Base-by-base conservation (phyloP, 1,140 invertebrate species). In the Trachymyrmex cornetzi region DNA sequence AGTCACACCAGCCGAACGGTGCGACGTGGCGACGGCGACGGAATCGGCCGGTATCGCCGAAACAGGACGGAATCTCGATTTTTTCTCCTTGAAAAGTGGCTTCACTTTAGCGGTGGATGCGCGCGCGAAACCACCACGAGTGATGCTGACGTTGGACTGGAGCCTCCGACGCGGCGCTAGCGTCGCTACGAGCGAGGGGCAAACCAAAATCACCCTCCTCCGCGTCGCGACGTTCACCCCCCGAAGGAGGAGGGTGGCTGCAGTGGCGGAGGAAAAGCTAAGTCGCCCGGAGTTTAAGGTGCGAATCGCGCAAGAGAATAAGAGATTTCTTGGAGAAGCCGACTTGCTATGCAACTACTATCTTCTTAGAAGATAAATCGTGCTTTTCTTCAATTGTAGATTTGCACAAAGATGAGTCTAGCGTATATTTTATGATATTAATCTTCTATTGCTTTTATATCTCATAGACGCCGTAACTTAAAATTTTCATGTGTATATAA, bases 61-160 rank as follows among this genome's bases (percentile, higher is more conserved):
- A 22, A 55, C 30, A 16, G 79, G 79, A 89, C 85, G 88, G 88
- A 89, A 82, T 90, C 64, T 71, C 53, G 48, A 75, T 66, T 77
- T 74, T 67, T 59, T 44, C 34, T 27, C 1, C 79, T 90, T 44
- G 81, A 59, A 90, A 88, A 85, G 63, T 66, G 53, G 27, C 85
- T 69, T 61, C 80, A 90, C 80, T 59, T 88, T 82, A 71, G 77
- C 88, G 81, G 85, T 90, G 88, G 77, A 85, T 85, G 90, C 92
- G 92, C 93, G 93, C 93, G 91, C 93, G 94, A 94, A 92, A 94
- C 93, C 88, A 93, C 91, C 94, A 90, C 94, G 92, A 91, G 92
- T 93, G 93, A 94, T 94, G 94, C 94, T 94, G 93, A 93, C 92
- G 90, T 92, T 93, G 91, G 87, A 95, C 94, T 95, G 94, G 92